These are phyloP conservation scores for Spodoptera frugiperda DNA, from an alignment of 1,140 invertebrate species.

Conservation along the genomic window DNA sequence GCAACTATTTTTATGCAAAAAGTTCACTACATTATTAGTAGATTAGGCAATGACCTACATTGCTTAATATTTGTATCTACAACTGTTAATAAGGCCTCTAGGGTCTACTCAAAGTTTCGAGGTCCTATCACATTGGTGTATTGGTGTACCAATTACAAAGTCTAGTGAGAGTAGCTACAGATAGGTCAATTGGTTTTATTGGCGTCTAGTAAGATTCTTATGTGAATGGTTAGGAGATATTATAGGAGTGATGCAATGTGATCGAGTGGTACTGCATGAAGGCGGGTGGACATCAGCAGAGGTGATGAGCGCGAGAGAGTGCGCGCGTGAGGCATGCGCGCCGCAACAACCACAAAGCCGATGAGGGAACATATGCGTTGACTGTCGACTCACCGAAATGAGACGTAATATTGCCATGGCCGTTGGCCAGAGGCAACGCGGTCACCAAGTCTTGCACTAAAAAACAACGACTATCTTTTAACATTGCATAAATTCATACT, in stretches of 20 bases:
- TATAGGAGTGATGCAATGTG: background rate
- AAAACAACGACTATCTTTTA: conserved; percentile 85
- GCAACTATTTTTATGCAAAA: conserved; percentile 16
- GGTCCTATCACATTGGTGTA: conserved; percentile 36
- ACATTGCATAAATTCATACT: conserved; percentile 72
- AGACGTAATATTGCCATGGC: conserved; percentile 85
- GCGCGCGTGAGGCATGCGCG: conserved; percentile 80
- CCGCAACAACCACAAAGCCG: conserved; percentile 84
- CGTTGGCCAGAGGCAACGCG: conserved; percentile 85
- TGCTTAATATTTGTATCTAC: conserved; percentile 32
- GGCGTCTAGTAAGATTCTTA: conserved; percentile 38
- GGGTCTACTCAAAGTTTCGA: conserved; percentile 33
- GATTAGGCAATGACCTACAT: conserved; percentile 36
- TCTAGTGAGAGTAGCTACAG: conserved; percentile 35
- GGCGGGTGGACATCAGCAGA: conserved; percentile 58
- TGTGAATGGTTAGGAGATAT: conserved; percentile 29
- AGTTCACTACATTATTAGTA: conserved; percentile 14
- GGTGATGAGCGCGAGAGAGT: conserved; percentile 70
- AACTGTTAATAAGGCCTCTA: conserved; percentile 35
- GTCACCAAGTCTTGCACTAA: conserved; percentile 87
- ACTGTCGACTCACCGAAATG: conserved; percentile 86
- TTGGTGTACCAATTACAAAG: conserved; percentile 22
- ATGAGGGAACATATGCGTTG: conserved; percentile 76
- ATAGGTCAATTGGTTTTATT: conserved; percentile 11
- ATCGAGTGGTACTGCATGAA: background rate